Evolutionary conservation across 2,888 invertebrate genomes (phyloP).

Genomic region (Eupithecia pulchellata): DNA sequence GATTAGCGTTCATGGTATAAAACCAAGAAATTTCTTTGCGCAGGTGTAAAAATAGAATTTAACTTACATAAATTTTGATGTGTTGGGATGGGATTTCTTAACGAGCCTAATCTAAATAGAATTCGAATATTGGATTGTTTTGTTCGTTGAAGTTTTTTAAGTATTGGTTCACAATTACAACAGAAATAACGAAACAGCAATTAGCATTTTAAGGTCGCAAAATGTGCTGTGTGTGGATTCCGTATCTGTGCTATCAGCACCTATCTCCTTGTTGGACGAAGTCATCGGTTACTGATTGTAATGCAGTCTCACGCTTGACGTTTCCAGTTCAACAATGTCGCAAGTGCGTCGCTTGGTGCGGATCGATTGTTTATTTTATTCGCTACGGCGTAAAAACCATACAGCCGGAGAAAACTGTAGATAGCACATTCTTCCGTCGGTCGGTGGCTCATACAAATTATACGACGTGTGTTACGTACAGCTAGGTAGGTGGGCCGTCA

Average conservation of each 20-base stretch:
- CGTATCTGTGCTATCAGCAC: constrained; percentile 18
- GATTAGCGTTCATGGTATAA: background rate
- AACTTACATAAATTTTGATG: background rate
- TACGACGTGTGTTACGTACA: constrained; percentile 82
- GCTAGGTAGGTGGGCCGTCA: constrained; percentile 84
- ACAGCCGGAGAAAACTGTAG: constrained; percentile 73
- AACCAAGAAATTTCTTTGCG: background rate
- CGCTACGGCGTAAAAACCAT: constrained; percentile 69
- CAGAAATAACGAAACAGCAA: background rate
- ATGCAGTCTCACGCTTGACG: constrained; percentile 73
- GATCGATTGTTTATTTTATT: constrained; percentile 71
- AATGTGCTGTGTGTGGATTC: background rate
- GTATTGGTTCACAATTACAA: background rate
- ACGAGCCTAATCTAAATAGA: background rate
- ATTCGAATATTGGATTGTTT: background rate
- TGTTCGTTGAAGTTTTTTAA: background rate
- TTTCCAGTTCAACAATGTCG: constrained; percentile 61
- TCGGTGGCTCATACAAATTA: constrained; percentile 81
- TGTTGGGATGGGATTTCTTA: background rate
- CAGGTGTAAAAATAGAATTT: background rate
- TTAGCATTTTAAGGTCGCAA: background rate
- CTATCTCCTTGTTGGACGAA: constrained; percentile 14
- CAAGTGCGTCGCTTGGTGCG: constrained; percentile 62
- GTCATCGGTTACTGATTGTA: constrained; percentile 57
- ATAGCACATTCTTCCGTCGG: constrained; percentile 76